Conservation (phyloP, 2,888 invertebrate genomes). For the Leptinotarsa peninsularis region DNA sequence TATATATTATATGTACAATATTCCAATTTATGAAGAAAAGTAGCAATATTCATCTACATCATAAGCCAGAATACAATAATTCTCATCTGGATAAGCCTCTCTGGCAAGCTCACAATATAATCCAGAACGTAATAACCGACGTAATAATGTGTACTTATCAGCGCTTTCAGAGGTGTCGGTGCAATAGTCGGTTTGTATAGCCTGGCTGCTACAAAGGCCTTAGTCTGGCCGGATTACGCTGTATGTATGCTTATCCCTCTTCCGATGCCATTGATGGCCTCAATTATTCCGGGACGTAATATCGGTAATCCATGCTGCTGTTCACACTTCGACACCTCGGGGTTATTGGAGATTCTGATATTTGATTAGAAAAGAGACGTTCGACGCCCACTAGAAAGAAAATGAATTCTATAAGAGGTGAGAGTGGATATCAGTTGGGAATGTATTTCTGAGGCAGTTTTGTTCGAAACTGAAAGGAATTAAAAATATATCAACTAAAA, state of each 20-base stretch:
- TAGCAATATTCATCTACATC: constrained; percentile 10
- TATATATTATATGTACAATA: no score
- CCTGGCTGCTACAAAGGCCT: constrained; percentile 50
- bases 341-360: constrained; percentile 28
- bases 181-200: constrained; percentile 54
- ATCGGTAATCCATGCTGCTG: constrained; percentile 61
- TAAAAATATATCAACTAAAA: no score
- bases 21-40: neutral
- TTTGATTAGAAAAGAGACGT: constrained; percentile 31
- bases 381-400: neutral
- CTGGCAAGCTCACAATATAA: constrained; percentile 43
- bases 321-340: constrained; percentile 48
- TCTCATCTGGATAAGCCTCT: constrained; percentile 41
- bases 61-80: constrained; percentile 38
- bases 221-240: constrained; percentile 46
- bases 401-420: neutral
- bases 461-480: no score
- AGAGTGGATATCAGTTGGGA: no score
- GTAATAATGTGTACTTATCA: constrained; percentile 56
- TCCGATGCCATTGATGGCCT: constrained; percentile 60
- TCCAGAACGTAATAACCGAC: constrained; percentile 51
- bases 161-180: constrained; percentile 50
- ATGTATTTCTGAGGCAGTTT: no score
- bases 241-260: constrained; percentile 54
- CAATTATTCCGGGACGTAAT: constrained; percentile 64